Base-by-base conservation (phyloP, 1,140 invertebrate genomes). In the Ostrea edulis region DNA sequence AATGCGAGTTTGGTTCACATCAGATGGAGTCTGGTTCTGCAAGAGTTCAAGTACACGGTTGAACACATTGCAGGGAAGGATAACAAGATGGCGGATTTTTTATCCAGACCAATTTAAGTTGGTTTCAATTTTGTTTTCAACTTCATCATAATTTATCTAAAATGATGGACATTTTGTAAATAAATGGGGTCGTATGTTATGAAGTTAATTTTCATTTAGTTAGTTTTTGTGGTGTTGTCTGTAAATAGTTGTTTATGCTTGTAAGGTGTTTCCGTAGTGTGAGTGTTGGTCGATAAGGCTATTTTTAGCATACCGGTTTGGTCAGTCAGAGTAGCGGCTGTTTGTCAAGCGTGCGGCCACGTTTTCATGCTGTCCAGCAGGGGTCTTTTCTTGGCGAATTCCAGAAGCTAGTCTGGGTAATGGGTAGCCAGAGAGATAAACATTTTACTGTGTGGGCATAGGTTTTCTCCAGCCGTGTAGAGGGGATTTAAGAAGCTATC, bases 1-100 rank as follows among this genome's bases (percentile, higher is more conserved):
- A 92, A 55, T 91, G 90, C 77, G 62, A 29, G 9, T 22, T 91
- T 85, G 90, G 87, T 8, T 89, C 58, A 81, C 0, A 52, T 7
- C 53, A 89, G 25, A 22, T 90, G 86, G 86, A 58, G 25, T 20
- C 35, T 87, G 8, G 52, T 54, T 17, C 25, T 86, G 20, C 84
- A 86, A 71, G 58, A 65, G 52, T 86, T n/a, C 52, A 65, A 52
- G 20, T 86, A 58, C 25, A 35, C 17, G 2, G 52, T 86, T 2
- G 22, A 25, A 17, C 58, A 65, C 44, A 71, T 86, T 68, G 25
- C 58, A 44, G 62, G 84, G 25, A 86, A 71, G 29, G 62, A 65
- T 2, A 86, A 86, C 62, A 35, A 65, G 8, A 29, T 65, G 1
- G 84, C 58, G 8, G 84, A 86, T 68, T 65, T n/a, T 51, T 58